Conservation (phyloP, 2,113 vertebrate species). For the Crotalus horridus region DNA sequence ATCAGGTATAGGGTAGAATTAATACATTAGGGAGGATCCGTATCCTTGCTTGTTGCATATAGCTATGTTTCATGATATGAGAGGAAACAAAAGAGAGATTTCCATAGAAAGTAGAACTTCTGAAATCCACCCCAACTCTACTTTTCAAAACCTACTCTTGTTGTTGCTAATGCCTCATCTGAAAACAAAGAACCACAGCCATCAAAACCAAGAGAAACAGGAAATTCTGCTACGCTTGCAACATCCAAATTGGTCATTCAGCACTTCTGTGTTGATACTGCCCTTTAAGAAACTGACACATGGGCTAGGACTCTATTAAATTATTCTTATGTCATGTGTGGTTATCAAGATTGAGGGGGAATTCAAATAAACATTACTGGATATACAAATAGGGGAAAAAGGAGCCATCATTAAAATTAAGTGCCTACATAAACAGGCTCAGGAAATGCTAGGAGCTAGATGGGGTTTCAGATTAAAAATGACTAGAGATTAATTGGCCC, state of each 20-base stretch:
- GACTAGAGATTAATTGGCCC: background rate
- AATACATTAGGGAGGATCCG: background rate
- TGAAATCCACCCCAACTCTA: background rate
- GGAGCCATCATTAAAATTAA: background rate
- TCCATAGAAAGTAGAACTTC: background rate
- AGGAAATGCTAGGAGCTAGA: background rate
- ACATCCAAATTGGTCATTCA: background rate
- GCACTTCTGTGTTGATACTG: background rate
- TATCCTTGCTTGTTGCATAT: background rate
- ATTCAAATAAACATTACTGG: background rate
- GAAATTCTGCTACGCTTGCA: background rate
- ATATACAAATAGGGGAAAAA: background rate
- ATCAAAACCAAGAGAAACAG: background rate
- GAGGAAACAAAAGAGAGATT: background rate
- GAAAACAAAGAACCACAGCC: background rate
- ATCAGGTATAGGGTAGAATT: background rate
- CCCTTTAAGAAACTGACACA: background rate
- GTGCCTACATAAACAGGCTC: background rate
- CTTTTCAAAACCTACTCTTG: background rate
- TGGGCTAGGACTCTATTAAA: background rate
- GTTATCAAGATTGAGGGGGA: background rate
- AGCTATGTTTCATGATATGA: background rate
- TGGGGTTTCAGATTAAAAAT: background rate
- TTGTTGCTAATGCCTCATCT: background rate
- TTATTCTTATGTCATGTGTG: background rate